A percentile compares a stretch with the other conserved stretches of the same genome.
phyloP scores from a whole-genome alignment of 1,140 invertebrate species.

The Odontomachus brunneus region DNA sequence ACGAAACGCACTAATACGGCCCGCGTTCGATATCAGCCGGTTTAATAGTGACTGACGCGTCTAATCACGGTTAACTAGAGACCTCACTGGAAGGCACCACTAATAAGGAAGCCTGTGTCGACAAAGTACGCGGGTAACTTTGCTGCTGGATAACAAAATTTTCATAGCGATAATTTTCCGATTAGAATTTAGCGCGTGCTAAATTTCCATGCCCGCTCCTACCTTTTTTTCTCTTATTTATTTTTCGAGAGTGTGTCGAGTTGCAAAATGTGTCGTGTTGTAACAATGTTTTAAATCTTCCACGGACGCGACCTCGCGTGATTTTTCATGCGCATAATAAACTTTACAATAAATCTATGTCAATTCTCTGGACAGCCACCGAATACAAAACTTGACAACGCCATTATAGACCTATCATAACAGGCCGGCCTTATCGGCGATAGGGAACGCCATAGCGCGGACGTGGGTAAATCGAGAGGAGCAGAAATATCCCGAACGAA shows the following conservation, averaged over 20 bases:
- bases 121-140: too few species aligned
- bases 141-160: too few species aligned
- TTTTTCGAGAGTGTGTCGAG: too few species aligned
- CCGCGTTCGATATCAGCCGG: conserved; percentile 22
- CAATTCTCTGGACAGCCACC: conserved; percentile 15
- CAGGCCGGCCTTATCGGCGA: conserved; percentile 9
- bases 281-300: too few species aligned
- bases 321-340: conserved; percentile 2
- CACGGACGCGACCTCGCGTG: neutral
- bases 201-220: too few species aligned
- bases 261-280: too few species aligned
- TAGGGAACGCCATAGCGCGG: neutral
- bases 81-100: neutral
- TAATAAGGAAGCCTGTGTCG: too few species aligned
- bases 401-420: neutral
- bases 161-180: too few species aligned
- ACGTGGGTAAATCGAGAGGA: conserved; percentile 45
- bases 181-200: too few species aligned
- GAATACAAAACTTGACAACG: conserved; percentile 17
- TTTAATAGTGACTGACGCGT: conserved; percentile 25
- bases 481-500: conserved; percentile 64
- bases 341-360: conserved; percentile 11
- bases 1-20: conserved; percentile 39
- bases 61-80: conserved; percentile 20
- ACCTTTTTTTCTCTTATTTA: too few species aligned